phyloP scores from a whole-genome alignment of 2,797 vertebrate genomes.

The Tamandua tetradactyla region DNA sequence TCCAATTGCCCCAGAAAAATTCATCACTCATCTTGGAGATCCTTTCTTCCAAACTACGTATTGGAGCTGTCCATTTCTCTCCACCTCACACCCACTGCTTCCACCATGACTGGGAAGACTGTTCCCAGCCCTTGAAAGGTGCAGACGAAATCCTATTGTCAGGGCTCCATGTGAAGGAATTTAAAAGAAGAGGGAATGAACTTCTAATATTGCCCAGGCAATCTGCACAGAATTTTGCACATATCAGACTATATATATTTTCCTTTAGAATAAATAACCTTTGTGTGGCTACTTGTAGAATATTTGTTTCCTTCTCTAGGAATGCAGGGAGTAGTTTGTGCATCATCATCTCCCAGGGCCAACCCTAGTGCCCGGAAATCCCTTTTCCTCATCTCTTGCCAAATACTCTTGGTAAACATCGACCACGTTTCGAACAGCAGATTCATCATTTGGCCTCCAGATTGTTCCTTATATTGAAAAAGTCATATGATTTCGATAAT shows the following conservation, averaged over 20 bases:
- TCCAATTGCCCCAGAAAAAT: background rate
- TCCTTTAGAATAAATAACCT: background rate
- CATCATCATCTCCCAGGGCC: background rate
- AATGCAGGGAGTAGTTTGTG: accelerated
- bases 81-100: background rate
- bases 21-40: background rate
- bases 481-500: background rate
- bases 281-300: background rate
- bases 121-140: background rate
- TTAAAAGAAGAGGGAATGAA: no score
- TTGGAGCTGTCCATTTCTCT: no score
- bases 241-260: background rate
- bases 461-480: background rate
- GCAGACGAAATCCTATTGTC: background rate
- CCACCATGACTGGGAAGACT: background rate
- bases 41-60: background rate
- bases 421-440: background rate
- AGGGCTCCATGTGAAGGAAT: background rate
- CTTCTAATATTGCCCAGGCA: background rate
- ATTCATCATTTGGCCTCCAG: background rate
- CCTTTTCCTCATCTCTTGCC: background rate
- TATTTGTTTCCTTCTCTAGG: background rate
- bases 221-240: background rate
- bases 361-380: background rate
- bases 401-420: background rate